A percentile compares a stretch with the other conserved stretches of the same genome.
Conservation (phyloP, 2,113 vertebrate genomes). For the Pheucticus melanocephalus region DNA sequence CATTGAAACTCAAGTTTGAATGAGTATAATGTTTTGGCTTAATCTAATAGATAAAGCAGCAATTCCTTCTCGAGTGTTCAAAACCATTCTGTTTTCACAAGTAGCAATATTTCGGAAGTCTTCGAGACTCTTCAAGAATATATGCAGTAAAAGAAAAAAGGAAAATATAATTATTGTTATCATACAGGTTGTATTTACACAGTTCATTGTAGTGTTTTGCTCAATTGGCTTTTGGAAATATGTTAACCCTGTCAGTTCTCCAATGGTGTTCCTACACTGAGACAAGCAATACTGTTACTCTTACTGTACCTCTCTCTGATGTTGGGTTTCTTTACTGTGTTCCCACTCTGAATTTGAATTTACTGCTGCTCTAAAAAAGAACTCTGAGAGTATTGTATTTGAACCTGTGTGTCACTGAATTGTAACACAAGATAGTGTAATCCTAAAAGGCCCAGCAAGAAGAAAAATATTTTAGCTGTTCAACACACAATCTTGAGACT, state of each 20-base stretch:
- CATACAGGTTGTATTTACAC: neutral
- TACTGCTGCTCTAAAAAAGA: neutral
- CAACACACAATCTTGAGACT: neutral
- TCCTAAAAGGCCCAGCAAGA: neutral
- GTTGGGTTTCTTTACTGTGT: neutral
- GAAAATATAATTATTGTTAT: neutral
- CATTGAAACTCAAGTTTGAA: slow-evolving; percentile 30
- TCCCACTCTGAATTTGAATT: neutral
- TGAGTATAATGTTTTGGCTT: slow-evolving; percentile 21
- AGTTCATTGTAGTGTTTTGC: neutral
- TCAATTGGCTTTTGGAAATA: neutral
- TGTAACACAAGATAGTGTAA: neutral
- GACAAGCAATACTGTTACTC: neutral
- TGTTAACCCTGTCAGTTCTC: neutral
- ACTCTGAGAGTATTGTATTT: neutral
- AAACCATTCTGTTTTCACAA: neutral
- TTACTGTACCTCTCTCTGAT: neutral
- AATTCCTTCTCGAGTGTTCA: slow-evolving; percentile 10
- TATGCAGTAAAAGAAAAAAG: neutral
- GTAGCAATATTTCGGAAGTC: neutral
- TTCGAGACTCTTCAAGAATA: neutral
- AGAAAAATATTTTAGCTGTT: neutral
- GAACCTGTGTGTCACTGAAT: neutral
- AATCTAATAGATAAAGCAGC: slow-evolving; percentile 48
- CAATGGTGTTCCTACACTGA: neutral